phyloP scores from a whole-genome alignment of 2,797 vertebrate genomes.

The Megaceryle alcyon region DNA sequence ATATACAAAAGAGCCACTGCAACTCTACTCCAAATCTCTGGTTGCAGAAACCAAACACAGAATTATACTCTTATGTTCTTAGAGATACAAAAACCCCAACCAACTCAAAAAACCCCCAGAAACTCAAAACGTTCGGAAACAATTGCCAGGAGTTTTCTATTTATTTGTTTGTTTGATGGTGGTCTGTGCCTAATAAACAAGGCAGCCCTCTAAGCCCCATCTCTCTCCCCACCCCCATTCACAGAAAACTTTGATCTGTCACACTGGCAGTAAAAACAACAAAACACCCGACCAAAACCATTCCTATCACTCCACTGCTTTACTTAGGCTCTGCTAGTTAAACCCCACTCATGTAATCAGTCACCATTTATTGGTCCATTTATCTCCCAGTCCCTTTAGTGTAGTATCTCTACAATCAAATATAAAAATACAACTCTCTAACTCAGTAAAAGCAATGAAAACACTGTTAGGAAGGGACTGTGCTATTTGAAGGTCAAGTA shows the following conservation, averaged over 20 bases:
- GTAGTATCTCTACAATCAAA: background rate
- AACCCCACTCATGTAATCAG: conserved; percentile 46
- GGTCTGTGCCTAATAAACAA: conserved; percentile 38
- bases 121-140: background rate
- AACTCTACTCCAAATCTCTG: background rate
- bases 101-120: background rate
- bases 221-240: background rate
- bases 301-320: background rate
- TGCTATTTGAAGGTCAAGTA: background rate
- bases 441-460: background rate
- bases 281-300: background rate
- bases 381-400: background rate
- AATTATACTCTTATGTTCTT: background rate
- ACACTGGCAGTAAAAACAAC: background rate
- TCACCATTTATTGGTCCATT: conserved; percentile 26
- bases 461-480: background rate
- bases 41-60: conserved; percentile 19
- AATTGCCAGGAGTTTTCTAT: background rate
- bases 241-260: conserved; percentile 61
- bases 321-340: conserved; percentile 13
- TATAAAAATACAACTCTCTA: background rate
- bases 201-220: background rate
- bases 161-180: conserved; percentile 47
- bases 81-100: background rate
- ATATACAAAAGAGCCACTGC: background rate